phyloP scores from a whole-genome alignment of 2,113 vertebrate species.

The Plecotus auritus region DNA sequence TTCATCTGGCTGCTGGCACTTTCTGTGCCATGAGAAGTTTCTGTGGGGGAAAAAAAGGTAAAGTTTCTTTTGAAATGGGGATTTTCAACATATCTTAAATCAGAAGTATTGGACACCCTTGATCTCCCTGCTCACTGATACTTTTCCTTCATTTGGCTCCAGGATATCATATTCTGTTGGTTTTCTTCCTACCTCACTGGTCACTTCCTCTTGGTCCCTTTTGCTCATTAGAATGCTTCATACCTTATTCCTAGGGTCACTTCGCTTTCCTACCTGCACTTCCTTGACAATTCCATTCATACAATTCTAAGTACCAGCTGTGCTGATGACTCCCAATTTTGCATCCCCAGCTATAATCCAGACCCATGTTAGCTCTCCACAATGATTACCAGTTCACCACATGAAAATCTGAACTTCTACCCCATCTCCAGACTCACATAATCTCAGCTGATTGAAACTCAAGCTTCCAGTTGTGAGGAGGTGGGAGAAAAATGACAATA shows the following conservation, averaged over 20 bases:
- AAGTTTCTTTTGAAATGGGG: slow-evolving; percentile 27
- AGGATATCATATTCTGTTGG: background rate
- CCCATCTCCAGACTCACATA: background rate
- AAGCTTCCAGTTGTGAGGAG: background rate
- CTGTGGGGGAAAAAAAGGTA: slow-evolving; percentile 53
- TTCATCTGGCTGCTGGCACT: slow-evolving; percentile 74
- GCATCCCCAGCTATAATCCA: background rate
- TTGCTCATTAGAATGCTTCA: background rate
- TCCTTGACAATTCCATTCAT: background rate
- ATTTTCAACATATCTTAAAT: background rate
- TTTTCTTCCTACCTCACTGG: background rate
- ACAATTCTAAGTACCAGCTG: background rate
- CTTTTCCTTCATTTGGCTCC: background rate
- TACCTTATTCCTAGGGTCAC: background rate
- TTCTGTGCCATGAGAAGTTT: slow-evolving; percentile 55
- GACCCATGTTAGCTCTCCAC: background rate
- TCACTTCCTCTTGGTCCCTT: background rate
- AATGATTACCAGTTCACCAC: background rate
- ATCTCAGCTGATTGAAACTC: background rate
- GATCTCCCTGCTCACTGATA: background rate
- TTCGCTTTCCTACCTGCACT: background rate
- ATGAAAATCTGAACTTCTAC: background rate
- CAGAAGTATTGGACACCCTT: background rate
- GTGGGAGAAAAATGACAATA: background rate
- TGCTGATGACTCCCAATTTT: background rate